Evolutionary conservation across 2,797 vertebrate genomes (phyloP).

Genomic region (Cheirogaleus major): DNA sequence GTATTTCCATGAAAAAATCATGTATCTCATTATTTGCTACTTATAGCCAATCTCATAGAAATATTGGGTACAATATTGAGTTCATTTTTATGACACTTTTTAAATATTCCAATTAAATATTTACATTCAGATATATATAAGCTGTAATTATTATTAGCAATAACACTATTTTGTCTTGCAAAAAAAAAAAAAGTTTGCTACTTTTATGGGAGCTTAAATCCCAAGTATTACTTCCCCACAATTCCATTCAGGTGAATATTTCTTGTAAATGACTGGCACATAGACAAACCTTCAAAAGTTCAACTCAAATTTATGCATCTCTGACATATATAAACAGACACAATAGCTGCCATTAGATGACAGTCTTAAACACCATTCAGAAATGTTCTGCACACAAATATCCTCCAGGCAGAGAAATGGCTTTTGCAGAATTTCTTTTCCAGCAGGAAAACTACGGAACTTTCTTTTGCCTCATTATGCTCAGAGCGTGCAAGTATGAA

Average conservation of each 20-base stretch:
- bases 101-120: conserved; percentile 13
- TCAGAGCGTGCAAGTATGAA: background rate
- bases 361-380: conserved; percentile 63
- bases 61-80: background rate
- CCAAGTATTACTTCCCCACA: conserved; percentile 31
- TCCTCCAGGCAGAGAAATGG: conserved; percentile 62
- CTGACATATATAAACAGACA: conserved; percentile 80
- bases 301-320: conserved; percentile 76
- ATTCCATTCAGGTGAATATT: conserved; percentile 66
- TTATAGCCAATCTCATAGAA: background rate
- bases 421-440: conserved; percentile 64
- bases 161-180: conserved; percentile 44
- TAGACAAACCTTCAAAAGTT: conserved; percentile 77
- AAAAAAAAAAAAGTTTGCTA: conserved; percentile 61
- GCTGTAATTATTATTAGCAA: conserved; percentile 15
- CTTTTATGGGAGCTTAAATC: conserved; percentile 37
- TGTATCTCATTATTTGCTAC: background rate
- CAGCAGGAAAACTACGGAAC: conserved; percentile 26
- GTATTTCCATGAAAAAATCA: background rate
- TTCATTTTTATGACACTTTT: background rate
- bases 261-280: conserved; percentile 71
- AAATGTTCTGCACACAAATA: conserved; percentile 69
- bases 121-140: background rate
- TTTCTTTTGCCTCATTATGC: conserved; percentile 44
- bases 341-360: conserved; percentile 74